A percentile compares a stretch with the other conserved stretches of the same genome.
Evolutionary conservation across 1,140 invertebrate species (phyloP).

Genomic region (Drosophila quadrilineata): DNA sequence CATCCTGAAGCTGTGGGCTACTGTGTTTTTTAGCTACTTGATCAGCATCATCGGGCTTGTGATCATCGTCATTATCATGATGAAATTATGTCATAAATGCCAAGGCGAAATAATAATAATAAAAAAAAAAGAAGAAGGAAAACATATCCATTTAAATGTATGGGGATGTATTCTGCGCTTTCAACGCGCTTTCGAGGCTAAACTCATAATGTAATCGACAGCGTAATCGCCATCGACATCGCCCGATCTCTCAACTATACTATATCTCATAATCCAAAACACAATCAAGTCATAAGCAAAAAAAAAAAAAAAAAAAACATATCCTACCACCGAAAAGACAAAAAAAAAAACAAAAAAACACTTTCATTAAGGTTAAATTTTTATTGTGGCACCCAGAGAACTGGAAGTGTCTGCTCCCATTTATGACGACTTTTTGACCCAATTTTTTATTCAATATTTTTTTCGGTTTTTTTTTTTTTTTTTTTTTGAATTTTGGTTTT

Average conservation of each 20-base stretch:
- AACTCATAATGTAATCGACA: slow-evolving; percentile 38
- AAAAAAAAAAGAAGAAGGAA: slow-evolving; percentile 1
- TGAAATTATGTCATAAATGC: slow-evolving; percentile 71
- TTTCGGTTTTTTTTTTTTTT: too few species aligned
- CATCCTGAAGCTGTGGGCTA: too few species aligned
- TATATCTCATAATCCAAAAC: slow-evolving; percentile 61
- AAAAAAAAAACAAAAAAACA: slow-evolving; percentile 63
- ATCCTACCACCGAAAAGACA: too few species aligned
- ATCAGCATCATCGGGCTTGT: too few species aligned
- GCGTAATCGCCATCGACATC: slow-evolving; percentile 14
- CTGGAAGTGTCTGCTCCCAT: neutral
- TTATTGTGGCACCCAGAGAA: slow-evolving; percentile 64
- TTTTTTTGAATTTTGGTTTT: too few species aligned
- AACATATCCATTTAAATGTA: slow-evolving; percentile 5
- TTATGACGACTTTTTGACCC: too few species aligned
- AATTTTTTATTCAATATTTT: too few species aligned
- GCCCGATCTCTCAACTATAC: slow-evolving; percentile 22
- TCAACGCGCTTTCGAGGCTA: slow-evolving; percentile 50
- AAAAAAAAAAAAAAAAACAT: too few species aligned
- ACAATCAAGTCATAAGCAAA: slow-evolving; percentile 73
- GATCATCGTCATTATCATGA: slow-evolving; percentile 21
- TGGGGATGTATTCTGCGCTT: slow-evolving; percentile 26
- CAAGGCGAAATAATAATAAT: slow-evolving; percentile 53
- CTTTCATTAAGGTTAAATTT: slow-evolving; percentile 77
- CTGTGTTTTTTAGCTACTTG: too few species aligned